Conservation (phyloP, 2,797 vertebrate genomes). For the Gouania willdenowi region DNA sequence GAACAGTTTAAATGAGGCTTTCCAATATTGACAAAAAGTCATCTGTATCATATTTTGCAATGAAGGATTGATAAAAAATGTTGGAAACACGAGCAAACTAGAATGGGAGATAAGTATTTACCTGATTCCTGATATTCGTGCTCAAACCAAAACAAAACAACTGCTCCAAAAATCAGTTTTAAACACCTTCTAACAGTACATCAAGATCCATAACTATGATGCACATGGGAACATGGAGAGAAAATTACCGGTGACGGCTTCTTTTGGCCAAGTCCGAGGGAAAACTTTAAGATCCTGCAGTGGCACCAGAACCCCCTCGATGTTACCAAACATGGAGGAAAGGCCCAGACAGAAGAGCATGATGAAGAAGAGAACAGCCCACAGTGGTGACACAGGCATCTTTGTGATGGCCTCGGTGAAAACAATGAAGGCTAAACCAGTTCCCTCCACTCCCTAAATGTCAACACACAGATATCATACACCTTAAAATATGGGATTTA, state of each 20-base stretch:
- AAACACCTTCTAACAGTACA: no score
- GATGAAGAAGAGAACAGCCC: slow-evolving; percentile 88
- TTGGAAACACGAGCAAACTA: no score
- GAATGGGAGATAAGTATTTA: no score
- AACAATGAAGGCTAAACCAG: slow-evolving; percentile 89
- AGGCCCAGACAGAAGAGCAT: slow-evolving; percentile 93
- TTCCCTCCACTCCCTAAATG: slow-evolving; percentile 86
- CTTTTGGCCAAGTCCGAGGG: slow-evolving; percentile 82
- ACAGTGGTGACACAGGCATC: slow-evolving; percentile 87
- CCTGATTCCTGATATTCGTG: no score
- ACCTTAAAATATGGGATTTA: neutral
- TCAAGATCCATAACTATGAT: neutral
- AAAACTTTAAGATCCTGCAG: slow-evolving; percentile 82
- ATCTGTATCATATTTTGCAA: no score
- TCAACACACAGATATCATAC: neutral
- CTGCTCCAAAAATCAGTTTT: no score
- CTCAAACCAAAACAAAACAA: no score
- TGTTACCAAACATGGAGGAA: slow-evolving; percentile 92
- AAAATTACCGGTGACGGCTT: slow-evolving; percentile 76
- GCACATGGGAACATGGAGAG: neutral
- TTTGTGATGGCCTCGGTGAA: slow-evolving; percentile 93
- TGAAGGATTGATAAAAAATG: no score
- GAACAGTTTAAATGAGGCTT: no score
- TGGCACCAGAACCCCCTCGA: slow-evolving; percentile 86
- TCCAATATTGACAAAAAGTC: no score